Percentiles rank a stretch among this genome's conserved stretches.
These are phyloP conservation scores for Gonatopus flavifemur DNA, from an alignment of 1,140 invertebrate genomes.

Conservation along the genomic window DNA sequence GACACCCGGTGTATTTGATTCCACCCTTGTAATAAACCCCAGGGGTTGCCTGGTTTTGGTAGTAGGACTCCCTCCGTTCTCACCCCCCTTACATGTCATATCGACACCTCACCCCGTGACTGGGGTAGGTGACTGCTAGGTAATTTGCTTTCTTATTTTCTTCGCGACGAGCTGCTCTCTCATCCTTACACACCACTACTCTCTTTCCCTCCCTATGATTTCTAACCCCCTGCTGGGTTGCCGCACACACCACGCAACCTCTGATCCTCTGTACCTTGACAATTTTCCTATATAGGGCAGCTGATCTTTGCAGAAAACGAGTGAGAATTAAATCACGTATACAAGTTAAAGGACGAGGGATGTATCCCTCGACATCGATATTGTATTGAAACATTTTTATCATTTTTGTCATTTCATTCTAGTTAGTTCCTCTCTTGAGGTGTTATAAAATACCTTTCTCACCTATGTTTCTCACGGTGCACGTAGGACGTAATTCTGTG, in stretches of 20 bases:
- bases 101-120: slow-evolving; percentile 56
- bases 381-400: too few relatives aligned
- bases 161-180: slow-evolving; percentile 30
- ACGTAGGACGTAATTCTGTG: too few relatives aligned
- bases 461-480: too few relatives aligned
- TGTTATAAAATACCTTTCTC: too few relatives aligned
- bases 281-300: slow-evolving; percentile 23
- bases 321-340: slow-evolving; percentile 21
- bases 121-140: slow-evolving; percentile 51
- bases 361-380: too few relatives aligned
- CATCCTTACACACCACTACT: neutral
- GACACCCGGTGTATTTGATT: slow-evolving; percentile 62
- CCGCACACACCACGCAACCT: slow-evolving; percentile 10
- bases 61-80: slow-evolving; percentile 23
- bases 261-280: slow-evolving; percentile 17
- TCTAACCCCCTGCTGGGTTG: too few relatives aligned
- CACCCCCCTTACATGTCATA: slow-evolving; percentile 53
- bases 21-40: slow-evolving; percentile 60
- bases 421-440: too few relatives aligned
- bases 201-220: neutral
- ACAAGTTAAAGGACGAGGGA: neutral
- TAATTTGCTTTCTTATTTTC: slow-evolving; percentile 60
- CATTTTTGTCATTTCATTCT: too few relatives aligned
- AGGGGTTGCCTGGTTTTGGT: slow-evolving; percentile 46
- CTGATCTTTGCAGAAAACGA: slow-evolving; percentile 8